Evolutionary conservation across 2,797 vertebrate genomes (phyloP).

Genomic region (Bradypodion pumilum): DNA sequence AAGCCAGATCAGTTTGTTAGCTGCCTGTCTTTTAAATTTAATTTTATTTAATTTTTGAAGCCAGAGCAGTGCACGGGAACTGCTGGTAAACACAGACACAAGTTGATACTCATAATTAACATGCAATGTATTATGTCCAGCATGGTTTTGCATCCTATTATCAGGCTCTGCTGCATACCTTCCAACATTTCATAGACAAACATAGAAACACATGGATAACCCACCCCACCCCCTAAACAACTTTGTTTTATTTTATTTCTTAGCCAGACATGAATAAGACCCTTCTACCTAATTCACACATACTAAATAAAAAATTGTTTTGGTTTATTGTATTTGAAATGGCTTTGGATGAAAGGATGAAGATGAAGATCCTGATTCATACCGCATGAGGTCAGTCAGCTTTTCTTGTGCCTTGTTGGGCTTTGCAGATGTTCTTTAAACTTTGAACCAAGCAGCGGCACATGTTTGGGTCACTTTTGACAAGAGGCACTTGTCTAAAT

Average conservation of each 20-base stretch:
- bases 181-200: neutral
- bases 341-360: neutral
- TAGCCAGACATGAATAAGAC: neutral
- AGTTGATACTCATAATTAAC: neutral
- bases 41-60: too few species aligned
- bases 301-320: neutral
- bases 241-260: neutral
- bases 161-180: neutral
- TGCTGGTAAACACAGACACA: neutral
- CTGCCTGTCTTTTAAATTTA: too few species aligned
- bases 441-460: neutral
- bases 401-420: neutral
- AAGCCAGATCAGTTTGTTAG: neutral
- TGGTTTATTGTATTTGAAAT: slow-evolving; percentile 5
- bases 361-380: neutral
- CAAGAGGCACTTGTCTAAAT: slow-evolving; percentile 1
- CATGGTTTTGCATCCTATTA: neutral
- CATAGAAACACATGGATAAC: neutral
- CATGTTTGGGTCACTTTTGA: neutral
- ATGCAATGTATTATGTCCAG: neutral
- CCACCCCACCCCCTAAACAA: too few species aligned
- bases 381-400: neutral
- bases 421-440: neutral
- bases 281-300: neutral
- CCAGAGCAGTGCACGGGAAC: neutral